A percentile compares a stretch with the other conserved stretches of the same genome.
phyloP scores from a whole-genome alignment of 2,113 vertebrate genomes.

The Alexandromys fortis region DNA sequence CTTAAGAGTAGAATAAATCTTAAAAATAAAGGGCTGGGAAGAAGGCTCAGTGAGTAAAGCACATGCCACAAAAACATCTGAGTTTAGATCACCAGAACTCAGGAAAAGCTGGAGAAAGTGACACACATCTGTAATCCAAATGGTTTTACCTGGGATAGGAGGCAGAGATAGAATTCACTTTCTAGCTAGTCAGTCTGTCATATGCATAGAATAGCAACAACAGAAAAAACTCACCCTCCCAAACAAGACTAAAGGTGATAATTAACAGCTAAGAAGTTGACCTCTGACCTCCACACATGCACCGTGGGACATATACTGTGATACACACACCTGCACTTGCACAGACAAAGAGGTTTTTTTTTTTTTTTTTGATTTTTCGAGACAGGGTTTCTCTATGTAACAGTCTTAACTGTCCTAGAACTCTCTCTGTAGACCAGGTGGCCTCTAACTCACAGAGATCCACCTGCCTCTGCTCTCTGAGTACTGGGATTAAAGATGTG shows the following conservation, averaged over 20 bases:
- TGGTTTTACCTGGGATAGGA: neutral
- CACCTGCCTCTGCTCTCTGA: too few species aligned
- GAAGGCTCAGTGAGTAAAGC: neutral
- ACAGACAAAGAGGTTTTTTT: neutral
- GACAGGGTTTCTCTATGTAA: too few species aligned
- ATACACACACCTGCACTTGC: neutral
- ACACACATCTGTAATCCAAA: neutral
- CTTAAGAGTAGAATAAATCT: neutral
- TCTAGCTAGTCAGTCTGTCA: neutral
- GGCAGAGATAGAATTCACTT: neutral
- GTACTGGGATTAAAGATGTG: too few species aligned
- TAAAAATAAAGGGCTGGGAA: neutral
- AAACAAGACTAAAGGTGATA: neutral
- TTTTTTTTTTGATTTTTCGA: too few species aligned
- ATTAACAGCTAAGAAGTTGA: neutral
- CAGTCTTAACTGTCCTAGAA: too few species aligned
- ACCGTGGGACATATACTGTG: too few species aligned
- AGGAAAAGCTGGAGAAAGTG: neutral
- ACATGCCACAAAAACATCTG: neutral
- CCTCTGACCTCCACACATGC: neutral
- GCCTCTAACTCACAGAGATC: too few species aligned
- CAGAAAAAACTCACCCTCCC: neutral
- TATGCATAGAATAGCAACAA: neutral
- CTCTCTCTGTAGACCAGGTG: too few species aligned
- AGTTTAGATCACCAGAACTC: neutral